Conservation (phyloP, 2,113 vertebrate genomes). For the Acrocephalus arundinaceus region DNA sequence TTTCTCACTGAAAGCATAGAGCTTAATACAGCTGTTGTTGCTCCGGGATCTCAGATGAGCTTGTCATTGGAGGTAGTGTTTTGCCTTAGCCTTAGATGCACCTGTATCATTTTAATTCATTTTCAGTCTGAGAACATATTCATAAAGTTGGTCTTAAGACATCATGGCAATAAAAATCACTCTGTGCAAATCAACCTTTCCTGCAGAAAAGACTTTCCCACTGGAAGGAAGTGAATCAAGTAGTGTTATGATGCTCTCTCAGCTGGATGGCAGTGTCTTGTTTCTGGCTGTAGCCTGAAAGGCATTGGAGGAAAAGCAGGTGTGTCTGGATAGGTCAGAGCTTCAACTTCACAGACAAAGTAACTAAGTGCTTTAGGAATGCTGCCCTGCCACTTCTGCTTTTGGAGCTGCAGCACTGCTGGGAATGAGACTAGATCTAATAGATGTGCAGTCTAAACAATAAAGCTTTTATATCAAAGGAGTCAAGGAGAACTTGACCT, state of each 20-base stretch:
- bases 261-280: background rate
- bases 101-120: background rate
- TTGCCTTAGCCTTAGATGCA: background rate
- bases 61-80: background rate
- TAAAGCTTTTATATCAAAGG: background rate
- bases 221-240: background rate
- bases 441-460: background rate
- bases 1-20: background rate
- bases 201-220: background rate
- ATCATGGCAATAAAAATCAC: background rate
- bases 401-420: background rate
- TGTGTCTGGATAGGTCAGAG: background rate
- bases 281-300: background rate
- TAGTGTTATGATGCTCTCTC: background rate
- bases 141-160: background rate
- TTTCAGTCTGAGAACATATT: background rate
- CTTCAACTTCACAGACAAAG: background rate
- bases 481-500: background rate
- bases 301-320: background rate
- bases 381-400: background rate
- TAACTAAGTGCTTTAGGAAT: background rate
- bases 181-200: background rate
- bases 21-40: background rate
- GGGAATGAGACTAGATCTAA: background rate
- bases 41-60: background rate